Percentiles rank a stretch among this genome's conserved stretches.
phyloP scores from a whole-genome alignment of 2,113 vertebrate species.

The Daphoenositta chrysoptera region DNA sequence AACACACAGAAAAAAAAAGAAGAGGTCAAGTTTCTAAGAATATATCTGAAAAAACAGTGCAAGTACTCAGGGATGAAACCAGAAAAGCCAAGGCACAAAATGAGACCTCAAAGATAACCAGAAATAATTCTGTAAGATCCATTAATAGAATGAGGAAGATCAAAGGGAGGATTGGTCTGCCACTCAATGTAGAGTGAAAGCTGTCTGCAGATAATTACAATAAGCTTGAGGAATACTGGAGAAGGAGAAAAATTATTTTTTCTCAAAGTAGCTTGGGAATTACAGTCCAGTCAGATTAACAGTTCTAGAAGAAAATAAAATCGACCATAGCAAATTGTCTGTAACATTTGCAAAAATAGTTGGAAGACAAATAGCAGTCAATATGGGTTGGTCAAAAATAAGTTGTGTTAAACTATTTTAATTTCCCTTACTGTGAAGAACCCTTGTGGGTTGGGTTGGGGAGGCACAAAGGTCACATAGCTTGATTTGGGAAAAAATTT shows the following conservation, averaged over 20 bases:
- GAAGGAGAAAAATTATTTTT: not conserved
- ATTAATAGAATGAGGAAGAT: constrained; percentile 26
- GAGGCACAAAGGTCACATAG: not conserved
- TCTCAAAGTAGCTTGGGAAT: not conserved
- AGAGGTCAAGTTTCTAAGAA: constrained; percentile 2
- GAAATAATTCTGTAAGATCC: constrained; percentile 35
- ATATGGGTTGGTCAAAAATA: not conserved
- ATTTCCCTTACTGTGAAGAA: not conserved
- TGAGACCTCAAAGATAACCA: constrained; percentile 47
- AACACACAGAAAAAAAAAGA: not conserved
- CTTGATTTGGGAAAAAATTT: not conserved
- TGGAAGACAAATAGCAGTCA: not conserved
- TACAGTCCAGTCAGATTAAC: not conserved
- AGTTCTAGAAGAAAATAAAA: not conserved
- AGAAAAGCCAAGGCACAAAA: constrained; percentile 9
- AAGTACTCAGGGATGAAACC: not conserved
- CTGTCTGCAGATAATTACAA: constrained; percentile 34
- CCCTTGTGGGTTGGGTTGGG: not conserved
- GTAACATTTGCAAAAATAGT: not conserved
- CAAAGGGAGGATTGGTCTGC: constrained; percentile 14
- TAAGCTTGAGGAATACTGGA: not conserved
- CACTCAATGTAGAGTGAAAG: constrained; percentile 26
- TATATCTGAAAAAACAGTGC: not conserved
- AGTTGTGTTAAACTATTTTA: not conserved
- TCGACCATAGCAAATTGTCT: not conserved